Evolutionary conservation across 2,113 vertebrate species (phyloP).

Genomic region (Forbesichthys papilliferus): DNA sequence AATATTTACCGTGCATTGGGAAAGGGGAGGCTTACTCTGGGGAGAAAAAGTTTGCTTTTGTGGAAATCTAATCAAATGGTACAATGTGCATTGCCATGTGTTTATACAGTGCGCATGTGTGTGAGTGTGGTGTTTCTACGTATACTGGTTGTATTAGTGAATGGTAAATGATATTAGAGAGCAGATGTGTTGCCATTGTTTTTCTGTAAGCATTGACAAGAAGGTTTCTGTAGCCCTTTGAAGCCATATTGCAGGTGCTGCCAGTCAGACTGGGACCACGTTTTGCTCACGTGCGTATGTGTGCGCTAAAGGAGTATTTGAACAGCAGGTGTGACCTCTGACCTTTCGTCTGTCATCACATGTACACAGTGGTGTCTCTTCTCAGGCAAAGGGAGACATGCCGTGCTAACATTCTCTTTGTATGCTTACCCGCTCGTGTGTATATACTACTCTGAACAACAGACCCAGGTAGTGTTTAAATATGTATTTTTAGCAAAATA

Average conservation of each 20-base stretch:
- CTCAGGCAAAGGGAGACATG: slow-evolving; percentile 57
- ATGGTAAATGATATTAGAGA: background rate
- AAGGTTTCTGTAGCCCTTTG: slow-evolving; percentile 1
- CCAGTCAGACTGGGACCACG: background rate
- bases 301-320: slow-evolving; percentile 13
- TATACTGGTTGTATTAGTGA: no score
- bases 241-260: slow-evolving; percentile 18
- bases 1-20: background rate
- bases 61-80: background rate
- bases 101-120: no score
- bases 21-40: background rate
- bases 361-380: slow-evolving; percentile 29
- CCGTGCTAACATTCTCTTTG: slow-evolving; percentile 44
- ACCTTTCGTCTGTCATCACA: slow-evolving; percentile 68
- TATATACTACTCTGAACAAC: slow-evolving; percentile 37
- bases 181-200: background rate
- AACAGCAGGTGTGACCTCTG: slow-evolving; percentile 72
- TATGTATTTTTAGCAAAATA: no score
- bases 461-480: no score
- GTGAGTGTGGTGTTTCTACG: background rate
- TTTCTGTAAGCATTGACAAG: background rate
- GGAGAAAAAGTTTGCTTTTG: background rate
- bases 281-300: background rate
- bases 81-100: no score
- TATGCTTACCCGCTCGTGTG: slow-evolving; percentile 66